Evolutionary conservation across 2,888 invertebrate species (phyloP), one percentile per base, ranked within the genome.

Genomic region (Fragum sueziense): DNA sequence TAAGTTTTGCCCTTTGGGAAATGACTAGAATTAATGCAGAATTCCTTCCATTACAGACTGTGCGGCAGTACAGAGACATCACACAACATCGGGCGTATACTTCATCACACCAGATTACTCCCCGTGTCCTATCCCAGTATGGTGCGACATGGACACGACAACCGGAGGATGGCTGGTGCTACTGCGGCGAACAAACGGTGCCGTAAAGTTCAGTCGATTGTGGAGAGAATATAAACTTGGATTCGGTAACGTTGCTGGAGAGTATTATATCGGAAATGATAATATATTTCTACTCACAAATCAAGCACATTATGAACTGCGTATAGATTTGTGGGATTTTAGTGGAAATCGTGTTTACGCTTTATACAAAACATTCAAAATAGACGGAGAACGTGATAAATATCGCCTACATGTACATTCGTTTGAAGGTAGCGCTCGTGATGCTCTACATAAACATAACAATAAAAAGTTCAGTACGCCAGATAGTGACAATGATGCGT

Each of bases 381-480:
- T 92, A 22, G 91, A 90, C 27, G 92, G 92, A 6, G 91, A 91
- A 75, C 72, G 92, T 59, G 92, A 92, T 77, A 86, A 88, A 71
- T 92, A 91, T 84, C 82, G 80, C 47, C 85, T 92, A n/a, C 87
- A 89, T 77, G 80, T 91, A 0, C 82, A 87, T 27, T 89, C 89
- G 47, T 90, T 87, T 82, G 86, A 88, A 47, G 92, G 98, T 0
- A 98, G 98, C 89, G 97, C 97, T 0, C 97, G 96, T 76, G 97
- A 98, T 91, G 97, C 97, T 0, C 94, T 98, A 83, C 96, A 96
- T 85, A 97, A 97, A 91, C 98, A 98, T 91, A 97, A 97, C 93
- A 95, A 95, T 69, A 97, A 97, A 97, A 96, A 96, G 88, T 98
- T 98, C 93, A 97, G 97, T 71, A 96, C 98, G 0, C 95, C 96